Conservation (phyloP, 1,140 invertebrate genomes). For the Megalonaias nervosa region DNA sequence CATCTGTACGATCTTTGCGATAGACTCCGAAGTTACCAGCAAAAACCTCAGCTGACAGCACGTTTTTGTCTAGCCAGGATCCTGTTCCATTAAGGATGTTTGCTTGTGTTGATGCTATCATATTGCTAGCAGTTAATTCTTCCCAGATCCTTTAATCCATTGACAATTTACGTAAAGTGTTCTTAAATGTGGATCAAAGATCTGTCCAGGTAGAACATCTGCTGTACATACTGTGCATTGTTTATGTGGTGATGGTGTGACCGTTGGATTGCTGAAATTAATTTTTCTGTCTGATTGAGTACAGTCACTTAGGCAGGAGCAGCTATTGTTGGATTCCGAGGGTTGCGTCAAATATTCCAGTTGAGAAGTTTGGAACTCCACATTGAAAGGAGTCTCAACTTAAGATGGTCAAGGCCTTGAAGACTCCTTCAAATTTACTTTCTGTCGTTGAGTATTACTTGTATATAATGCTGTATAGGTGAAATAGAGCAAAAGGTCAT, state of each 20-base stretch:
- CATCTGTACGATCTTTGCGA: neutral
- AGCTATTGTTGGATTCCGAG: slow-evolving; percentile 7
- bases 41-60: slow-evolving; percentile 7
- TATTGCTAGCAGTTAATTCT: slow-evolving; percentile 15
- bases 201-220: no score
- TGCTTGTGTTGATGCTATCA: slow-evolving; percentile 8
- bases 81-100: slow-evolving; percentile 18
- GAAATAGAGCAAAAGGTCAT: no score
- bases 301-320: neutral
- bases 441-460: no score
- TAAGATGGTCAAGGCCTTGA: neutral
- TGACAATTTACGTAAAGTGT: slow-evolving; percentile 14
- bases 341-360: slow-evolving; percentile 20
- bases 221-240: neutral
- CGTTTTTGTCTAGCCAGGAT: slow-evolving; percentile 3
- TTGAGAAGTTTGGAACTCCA: slow-evolving; percentile 35
- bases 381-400: slow-evolving; percentile 28
- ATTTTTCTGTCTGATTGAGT: slow-evolving; percentile 11
- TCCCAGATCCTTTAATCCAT: slow-evolving; percentile 7
- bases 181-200: slow-evolving; percentile 8
- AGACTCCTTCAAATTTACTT: slow-evolving; percentile 10
- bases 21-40: slow-evolving; percentile 11
- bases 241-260: slow-evolving; percentile 23
- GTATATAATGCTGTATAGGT: no score
- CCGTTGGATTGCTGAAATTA: slow-evolving; percentile 10